Percentiles rank a stretch among this genome's conserved stretches.
Conservation (phyloP, 2,113 vertebrate genomes). For the Periophthalmodon schlosseri region DNA sequence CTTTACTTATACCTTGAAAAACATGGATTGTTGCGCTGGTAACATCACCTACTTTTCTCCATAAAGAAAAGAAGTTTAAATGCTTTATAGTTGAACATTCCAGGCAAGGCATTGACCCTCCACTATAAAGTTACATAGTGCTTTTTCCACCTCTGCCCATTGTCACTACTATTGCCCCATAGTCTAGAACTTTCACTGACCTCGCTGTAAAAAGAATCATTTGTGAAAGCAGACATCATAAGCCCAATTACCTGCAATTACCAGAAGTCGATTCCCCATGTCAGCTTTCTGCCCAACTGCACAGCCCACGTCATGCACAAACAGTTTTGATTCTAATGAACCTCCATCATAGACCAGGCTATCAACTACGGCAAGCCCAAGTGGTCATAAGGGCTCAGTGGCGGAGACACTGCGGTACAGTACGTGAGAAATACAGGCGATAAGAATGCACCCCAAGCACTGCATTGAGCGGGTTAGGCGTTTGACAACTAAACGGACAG, state of each 20-base stretch:
- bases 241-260: constrained; percentile 34
- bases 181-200: neutral
- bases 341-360: constrained; percentile 27
- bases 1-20: no score
- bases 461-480: neutral
- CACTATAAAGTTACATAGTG: no score
- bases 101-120: no score
- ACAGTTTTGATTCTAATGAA: constrained; percentile 33
- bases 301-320: constrained; percentile 32
- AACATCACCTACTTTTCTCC: no score
- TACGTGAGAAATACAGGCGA: neutral
- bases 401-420: neutral
- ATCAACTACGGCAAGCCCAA: constrained; percentile 9
- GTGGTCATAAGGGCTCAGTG: neutral
- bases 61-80: no score
- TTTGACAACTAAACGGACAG: neutral
- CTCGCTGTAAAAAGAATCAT: constrained; percentile 13
- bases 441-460: neutral
- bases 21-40: no score
- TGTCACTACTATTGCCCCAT: neutral
- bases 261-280: constrained; percentile 17
- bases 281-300: constrained; percentile 5
- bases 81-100: no score
- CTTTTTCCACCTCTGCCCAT: neutral
- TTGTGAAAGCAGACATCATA: constrained; percentile 25